These are phyloP conservation scores for Girardinus metallicus DNA, from an alignment of 2,797 vertebrate genomes.

Conservation along the genomic window DNA sequence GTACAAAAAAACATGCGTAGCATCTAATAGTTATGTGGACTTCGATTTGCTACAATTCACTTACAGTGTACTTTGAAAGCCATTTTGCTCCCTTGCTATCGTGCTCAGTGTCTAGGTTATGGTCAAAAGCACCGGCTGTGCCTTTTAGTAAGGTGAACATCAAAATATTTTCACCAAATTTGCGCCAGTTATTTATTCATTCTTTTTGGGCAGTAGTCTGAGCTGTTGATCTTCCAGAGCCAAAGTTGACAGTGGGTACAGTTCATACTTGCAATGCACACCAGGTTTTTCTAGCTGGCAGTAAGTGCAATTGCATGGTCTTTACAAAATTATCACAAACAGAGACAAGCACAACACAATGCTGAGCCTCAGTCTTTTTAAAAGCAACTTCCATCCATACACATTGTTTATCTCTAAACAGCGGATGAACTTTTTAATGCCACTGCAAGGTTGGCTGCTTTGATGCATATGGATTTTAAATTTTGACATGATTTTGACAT, in stretches of 20 bases:
- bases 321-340: conserved; percentile 65
- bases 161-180: conserved; percentile 40
- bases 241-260: conserved; percentile 44
- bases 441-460: conserved; percentile 82
- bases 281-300: conserved; percentile 45
- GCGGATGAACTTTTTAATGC: conserved; percentile 11
- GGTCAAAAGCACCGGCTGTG: conserved; percentile 1
- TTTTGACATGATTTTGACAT: conserved; percentile 18
- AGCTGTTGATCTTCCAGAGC: conserved; percentile 41
- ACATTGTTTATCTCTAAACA: background rate
- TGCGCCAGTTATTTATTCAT: conserved; percentile 12
- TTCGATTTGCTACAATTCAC: background rate
- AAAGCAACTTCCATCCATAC: background rate
- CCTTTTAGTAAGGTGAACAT: conserved; percentile 41
- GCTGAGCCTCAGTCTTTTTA: conserved; percentile 40
- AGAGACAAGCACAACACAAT: conserved; percentile 9
- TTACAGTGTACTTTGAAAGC: background rate
- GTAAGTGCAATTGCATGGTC: conserved; percentile 23
- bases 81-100: background rate
- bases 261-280: conserved; percentile 41
- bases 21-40: no score
- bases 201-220: conserved; percentile 42
- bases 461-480: conserved; percentile 79
- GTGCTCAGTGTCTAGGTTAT: background rate
- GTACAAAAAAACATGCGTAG: no score